Base-by-base conservation (phyloP, 2,888 invertebrate species). In the Netelia fuscicornis region DNA sequence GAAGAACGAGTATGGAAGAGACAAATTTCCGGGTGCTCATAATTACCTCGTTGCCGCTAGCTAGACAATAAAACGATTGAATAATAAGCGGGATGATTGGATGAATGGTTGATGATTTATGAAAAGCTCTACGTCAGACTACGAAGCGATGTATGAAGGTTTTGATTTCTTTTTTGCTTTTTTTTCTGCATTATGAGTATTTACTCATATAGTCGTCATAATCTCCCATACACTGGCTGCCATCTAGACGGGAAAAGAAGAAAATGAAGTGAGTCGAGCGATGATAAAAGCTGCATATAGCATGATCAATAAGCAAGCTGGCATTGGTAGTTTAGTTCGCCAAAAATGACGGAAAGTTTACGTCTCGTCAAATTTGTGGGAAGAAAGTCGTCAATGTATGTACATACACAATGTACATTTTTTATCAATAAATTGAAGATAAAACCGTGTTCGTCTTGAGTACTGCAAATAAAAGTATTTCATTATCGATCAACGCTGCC, bases 191-290 rank as follows among this genome's bases (percentile, higher is more conserved):
- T 54, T 85, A 92, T 90, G 92, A 93, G 92, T 92, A 91, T 92
- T 92, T 92, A 87, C 89, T 91, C 89, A 90, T 87, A 90, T 91
- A 90, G 90, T 92, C 90, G 89, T 92, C 92, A 90, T 90, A 90
- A 89, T 93, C 91, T 89, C 93, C 92, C 93, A 93, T 93, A 92
- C 93, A 93, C 89, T 93, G 93, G 93, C 93, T 93, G 87, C 94
- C 93, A 93, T 93, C 94, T 94, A 88, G 85, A 91, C 87, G 90
- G 90, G 89, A 91, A 92, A 68, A 65, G 64, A 74, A 83, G 70
- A 86, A 74, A 80, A 42, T 60, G 70, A n/a, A 80, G 23, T 60
- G 70, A 44, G 70, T 70, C 25, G 42, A 79, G 30, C 44, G 52
- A 42, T 10, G 10, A 64, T 76, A 65, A 60, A 60, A 64, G 67